A percentile compares a stretch with the other conserved stretches of the same genome.
These are phyloP conservation scores for Zoanthus sociatus DNA, from an alignment of 92 coral and sea anemone genomes.

Conservation along the genomic window DNA sequence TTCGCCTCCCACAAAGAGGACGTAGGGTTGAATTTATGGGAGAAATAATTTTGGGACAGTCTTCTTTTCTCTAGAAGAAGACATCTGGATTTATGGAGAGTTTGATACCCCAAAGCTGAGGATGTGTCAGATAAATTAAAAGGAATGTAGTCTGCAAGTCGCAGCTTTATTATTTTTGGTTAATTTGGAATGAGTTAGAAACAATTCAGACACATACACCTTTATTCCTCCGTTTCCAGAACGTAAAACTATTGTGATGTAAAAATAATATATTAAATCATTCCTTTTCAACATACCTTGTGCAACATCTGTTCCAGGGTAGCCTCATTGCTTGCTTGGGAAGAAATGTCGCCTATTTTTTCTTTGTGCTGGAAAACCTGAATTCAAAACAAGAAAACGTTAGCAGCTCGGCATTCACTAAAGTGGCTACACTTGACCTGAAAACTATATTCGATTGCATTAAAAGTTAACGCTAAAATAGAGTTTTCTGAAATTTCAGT, in stretches of 20 bases:
- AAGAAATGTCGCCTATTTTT: slow-evolving; percentile 88
- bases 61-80: no score
- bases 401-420: background rate
- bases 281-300: slow-evolving; percentile 59
- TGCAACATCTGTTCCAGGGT: slow-evolving; percentile 95
- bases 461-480: no score
- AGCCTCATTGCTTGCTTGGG: slow-evolving; percentile 94
- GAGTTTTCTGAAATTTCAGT: no score
- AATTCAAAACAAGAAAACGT: background rate
- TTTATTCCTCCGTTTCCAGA: background rate
- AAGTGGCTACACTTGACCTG: background rate
- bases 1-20: no score
- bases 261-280: background rate
- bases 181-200: background rate
- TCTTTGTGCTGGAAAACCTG: slow-evolving; percentile 96
- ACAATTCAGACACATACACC: background rate
- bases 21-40: no score
- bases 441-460: no score
- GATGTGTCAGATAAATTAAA: background rate
- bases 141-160: background rate
- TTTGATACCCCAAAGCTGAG: background rate
- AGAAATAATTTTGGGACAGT: no score
- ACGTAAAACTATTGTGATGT: background rate
- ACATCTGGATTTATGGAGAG: background rate
- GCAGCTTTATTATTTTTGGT: background rate